Conservation (phyloP, 2,113 vertebrate genomes). For the Vanacampus margaritifer region DNA sequence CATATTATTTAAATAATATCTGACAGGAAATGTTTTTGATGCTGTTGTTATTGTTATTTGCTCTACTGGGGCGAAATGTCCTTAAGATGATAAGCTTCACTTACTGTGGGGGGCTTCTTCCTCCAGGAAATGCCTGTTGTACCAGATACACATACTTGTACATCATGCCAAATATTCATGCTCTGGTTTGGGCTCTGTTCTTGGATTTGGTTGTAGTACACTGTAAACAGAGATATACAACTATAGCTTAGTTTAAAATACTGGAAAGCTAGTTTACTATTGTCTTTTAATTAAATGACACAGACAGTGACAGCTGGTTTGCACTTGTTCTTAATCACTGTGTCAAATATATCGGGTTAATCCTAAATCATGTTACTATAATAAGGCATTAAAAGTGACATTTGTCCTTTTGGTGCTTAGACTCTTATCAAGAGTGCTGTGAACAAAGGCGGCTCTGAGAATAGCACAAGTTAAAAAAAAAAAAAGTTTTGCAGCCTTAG, state of each 20-base stretch:
- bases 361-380: background rate
- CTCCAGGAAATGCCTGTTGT: conserved; percentile 89
- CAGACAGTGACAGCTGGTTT: background rate
- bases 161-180: conserved; percentile 36
- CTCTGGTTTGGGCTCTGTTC: conserved; percentile 31
- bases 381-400: background rate
- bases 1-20: background rate
- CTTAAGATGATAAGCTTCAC: conserved; percentile 11
- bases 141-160: conserved; percentile 83
- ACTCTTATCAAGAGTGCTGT: too few species aligned
- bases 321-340: background rate
- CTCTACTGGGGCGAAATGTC: background rate
- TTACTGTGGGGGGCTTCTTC: conserved; percentile 71
- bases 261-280: background rate
- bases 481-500: too few species aligned
- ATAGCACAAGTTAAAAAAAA: too few species aligned
- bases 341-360: background rate
- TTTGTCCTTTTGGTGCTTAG: background rate
- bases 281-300: background rate
- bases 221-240: conserved; percentile 30
- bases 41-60: background rate
- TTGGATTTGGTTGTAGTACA: conserved; percentile 36
- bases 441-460: too few species aligned
- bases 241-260: background rate
- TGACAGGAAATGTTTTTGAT: too few species aligned